phyloP scores from a whole-genome alignment of 2,113 vertebrate species.

The Pluvialis apricaria region DNA sequence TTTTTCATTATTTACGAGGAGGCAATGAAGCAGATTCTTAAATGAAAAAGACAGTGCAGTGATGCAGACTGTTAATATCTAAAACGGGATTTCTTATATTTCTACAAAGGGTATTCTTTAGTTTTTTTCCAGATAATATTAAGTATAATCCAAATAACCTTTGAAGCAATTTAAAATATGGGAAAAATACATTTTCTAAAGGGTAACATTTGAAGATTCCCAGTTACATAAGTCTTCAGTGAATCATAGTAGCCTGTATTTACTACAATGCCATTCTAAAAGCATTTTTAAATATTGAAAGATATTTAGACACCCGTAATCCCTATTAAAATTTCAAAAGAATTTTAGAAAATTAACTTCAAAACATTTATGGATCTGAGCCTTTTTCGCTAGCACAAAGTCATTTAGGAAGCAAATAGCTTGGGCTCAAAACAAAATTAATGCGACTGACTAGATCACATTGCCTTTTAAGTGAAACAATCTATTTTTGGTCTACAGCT shows the following conservation, averaged over 20 bases:
- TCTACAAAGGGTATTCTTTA: neutral
- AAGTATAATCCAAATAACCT: neutral
- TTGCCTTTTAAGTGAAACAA: neutral
- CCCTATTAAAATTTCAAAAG: neutral
- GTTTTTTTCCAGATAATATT: neutral
- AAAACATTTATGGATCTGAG: neutral
- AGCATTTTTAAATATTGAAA: neutral
- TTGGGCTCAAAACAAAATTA: neutral
- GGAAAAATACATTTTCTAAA: neutral
- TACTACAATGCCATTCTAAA: neutral
- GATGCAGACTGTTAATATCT: neutral
- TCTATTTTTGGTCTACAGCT: neutral
- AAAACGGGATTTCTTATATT: neutral
- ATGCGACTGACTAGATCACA: accelerated
- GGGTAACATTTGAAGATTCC: neutral
- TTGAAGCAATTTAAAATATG: neutral
- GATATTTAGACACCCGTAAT: neutral
- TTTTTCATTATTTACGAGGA: neutral
- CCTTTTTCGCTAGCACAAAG: neutral
- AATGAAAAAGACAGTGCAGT: neutral
- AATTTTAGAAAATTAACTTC: neutral
- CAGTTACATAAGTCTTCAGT: neutral
- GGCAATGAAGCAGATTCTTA: neutral
- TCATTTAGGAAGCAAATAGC: neutral
- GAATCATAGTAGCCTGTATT: neutral